A percentile compares a stretch with the other conserved stretches of the same genome.
Conservation (phyloP, 1,140 invertebrate species). For the Helicoverpa zea region DNA sequence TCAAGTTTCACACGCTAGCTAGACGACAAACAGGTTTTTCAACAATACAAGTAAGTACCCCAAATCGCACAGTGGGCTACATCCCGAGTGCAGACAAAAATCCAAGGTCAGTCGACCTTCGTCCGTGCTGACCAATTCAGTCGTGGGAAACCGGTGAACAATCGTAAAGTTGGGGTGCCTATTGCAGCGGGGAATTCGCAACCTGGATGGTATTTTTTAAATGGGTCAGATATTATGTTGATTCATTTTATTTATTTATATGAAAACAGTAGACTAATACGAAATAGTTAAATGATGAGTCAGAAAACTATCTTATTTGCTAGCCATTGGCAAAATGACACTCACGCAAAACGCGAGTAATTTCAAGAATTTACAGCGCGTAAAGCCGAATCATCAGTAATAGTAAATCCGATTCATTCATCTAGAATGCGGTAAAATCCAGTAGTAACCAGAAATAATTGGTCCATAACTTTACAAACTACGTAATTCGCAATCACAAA, state of each 20-base stretch:
- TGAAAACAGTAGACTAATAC: too few relatives aligned
- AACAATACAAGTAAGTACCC: slow-evolving; percentile 42
- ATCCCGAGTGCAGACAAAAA: slow-evolving; percentile 49
- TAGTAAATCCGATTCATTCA: neutral
- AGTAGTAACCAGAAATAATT: slow-evolving; percentile 12
- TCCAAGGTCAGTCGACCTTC: slow-evolving; percentile 58
- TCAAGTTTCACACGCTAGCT: slow-evolving; percentile 14
- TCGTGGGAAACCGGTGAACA: slow-evolving; percentile 60
- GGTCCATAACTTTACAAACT: neutral
- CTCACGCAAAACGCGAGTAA: too few relatives aligned
- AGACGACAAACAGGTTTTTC: slow-evolving; percentile 37
- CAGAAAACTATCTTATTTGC: too few relatives aligned
- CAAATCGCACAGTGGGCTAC: slow-evolving; percentile 41
- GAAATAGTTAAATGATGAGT: too few relatives aligned
- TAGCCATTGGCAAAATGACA: too few relatives aligned
- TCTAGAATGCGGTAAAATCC: slow-evolving; percentile 12
- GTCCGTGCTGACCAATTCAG: slow-evolving; percentile 51
- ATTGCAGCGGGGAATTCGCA: slow-evolving; percentile 38
- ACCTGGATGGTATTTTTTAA: neutral
- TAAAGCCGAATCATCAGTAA: neutral
- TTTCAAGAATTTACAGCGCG: too few relatives aligned
- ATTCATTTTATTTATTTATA: too few relatives aligned
- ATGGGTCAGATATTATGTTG: neutral
- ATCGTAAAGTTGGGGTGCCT: slow-evolving; percentile 47
- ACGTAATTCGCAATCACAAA: neutral